A percentile compares a stretch with the other conserved stretches of the same genome.
phyloP scores from a whole-genome alignment of 1,140 invertebrate species.

The Drosophila novamexicana region DNA sequence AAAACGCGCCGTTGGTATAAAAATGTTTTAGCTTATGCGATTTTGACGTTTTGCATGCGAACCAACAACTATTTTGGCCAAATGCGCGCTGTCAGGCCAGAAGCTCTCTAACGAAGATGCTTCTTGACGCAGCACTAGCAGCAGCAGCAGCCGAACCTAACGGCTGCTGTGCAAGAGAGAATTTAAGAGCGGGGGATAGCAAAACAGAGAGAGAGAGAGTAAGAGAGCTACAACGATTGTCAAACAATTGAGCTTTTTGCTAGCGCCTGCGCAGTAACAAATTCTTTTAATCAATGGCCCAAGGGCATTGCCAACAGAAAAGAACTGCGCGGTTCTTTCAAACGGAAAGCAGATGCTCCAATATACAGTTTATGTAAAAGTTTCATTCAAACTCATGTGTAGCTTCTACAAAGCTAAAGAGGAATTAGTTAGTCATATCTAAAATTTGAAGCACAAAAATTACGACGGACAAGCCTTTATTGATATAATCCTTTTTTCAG shows the following conservation, averaged over 20 bases:
- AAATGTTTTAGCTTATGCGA: conserved; percentile 80
- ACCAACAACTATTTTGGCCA: conserved; percentile 83
- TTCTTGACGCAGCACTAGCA: conserved; percentile 42
- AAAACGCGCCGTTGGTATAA: conserved; percentile 82
- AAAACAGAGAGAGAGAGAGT: conserved; percentile 11
- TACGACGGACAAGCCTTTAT: too few species aligned
- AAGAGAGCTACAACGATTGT: conserved; percentile 23
- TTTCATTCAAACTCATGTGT: too few species aligned
- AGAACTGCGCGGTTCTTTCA: conserved; percentile 28
- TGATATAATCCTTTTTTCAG: too few species aligned
- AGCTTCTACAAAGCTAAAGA: too few species aligned
- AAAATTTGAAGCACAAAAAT: too few species aligned
- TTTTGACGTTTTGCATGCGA: conserved; percentile 82
- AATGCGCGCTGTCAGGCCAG: conserved; percentile 69
- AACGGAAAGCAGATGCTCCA: not conserved
- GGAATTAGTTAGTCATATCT: too few species aligned
- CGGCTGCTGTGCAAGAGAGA: conserved; percentile 31
- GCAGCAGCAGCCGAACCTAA: conserved; percentile 48
- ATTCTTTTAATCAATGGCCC: not conserved
- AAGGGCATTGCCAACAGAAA: conserved; percentile 48
- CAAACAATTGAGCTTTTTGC: conserved; percentile 59
- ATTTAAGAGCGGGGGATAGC: not conserved
- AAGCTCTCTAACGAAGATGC: conserved; percentile 70
- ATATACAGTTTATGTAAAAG: not conserved
- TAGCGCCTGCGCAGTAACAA: conserved; percentile 51